These are phyloP conservation scores for Macrocentrus cingulum DNA, from an alignment of 1,140 invertebrate genomes.

Conservation along the genomic window DNA sequence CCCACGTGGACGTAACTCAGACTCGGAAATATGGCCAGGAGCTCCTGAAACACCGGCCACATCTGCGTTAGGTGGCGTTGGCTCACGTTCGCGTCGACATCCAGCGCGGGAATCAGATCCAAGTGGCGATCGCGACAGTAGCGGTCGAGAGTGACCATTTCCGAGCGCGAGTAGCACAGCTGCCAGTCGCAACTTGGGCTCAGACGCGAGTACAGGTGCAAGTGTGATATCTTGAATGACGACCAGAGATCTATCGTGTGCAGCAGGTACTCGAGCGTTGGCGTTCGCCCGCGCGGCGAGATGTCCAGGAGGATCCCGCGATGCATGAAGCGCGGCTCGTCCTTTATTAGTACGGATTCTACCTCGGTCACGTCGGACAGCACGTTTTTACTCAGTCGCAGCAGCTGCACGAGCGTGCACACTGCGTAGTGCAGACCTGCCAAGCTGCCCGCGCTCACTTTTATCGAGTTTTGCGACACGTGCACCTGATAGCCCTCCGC, in stretches of 20 bases:
- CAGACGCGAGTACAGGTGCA: slow-evolving; percentile 63
- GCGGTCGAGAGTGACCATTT: slow-evolving; percentile 66
- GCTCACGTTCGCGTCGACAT: slow-evolving; percentile 62
- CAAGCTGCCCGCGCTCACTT: slow-evolving; percentile 62
- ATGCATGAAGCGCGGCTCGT: slow-evolving; percentile 64
- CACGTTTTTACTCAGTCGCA: slow-evolving; percentile 57
- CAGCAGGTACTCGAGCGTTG: slow-evolving; percentile 63
- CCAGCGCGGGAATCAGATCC: slow-evolving; percentile 65
- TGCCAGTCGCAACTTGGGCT: slow-evolving; percentile 59
- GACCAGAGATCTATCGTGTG: slow-evolving; percentile 64
- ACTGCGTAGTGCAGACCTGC: slow-evolving; percentile 65
- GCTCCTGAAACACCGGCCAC: slow-evolving; percentile 63
- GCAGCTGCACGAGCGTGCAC: slow-evolving; percentile 65
- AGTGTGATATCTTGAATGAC: slow-evolving; percentile 66
- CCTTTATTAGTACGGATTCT: slow-evolving; percentile 63
- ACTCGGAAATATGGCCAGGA: slow-evolving; percentile 55
- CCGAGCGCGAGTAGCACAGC: slow-evolving; percentile 60
- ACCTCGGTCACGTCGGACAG: slow-evolving; percentile 44
- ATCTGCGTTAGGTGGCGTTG: slow-evolving; percentile 62
- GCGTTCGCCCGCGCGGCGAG: slow-evolving; percentile 64
- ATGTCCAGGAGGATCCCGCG: slow-evolving; percentile 67
- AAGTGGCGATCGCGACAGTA: slow-evolving; percentile 62
- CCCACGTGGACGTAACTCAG: slow-evolving; percentile 66
- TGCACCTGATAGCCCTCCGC: slow-evolving; percentile 58
- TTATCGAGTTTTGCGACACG: slow-evolving; percentile 60